Conservation (phyloP, 2,797 vertebrate species). For the Halcyon badia region DNA sequence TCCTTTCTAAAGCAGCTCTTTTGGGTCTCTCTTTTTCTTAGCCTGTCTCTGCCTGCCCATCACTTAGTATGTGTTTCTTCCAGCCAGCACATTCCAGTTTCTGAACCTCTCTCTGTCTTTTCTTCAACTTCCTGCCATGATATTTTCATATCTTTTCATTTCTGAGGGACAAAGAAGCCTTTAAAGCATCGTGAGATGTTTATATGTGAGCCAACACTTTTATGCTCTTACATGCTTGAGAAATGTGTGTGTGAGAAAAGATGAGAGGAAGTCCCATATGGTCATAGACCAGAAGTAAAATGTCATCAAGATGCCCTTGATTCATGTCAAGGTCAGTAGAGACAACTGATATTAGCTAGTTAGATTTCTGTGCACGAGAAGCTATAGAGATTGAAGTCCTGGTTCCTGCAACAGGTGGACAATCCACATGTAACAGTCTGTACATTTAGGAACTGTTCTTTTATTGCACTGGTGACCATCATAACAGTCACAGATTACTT, state of each 20-base stretch:
- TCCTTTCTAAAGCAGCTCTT: background rate
- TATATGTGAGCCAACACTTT: background rate
- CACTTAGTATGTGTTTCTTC: background rate
- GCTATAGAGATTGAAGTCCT: background rate
- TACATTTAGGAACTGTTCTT: background rate
- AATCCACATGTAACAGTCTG: background rate
- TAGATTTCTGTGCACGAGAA: background rate
- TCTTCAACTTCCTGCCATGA: background rate
- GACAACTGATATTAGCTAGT: background rate
- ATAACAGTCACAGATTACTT: background rate
- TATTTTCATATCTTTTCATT: background rate
- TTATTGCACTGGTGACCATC: background rate
- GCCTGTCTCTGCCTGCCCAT: background rate
- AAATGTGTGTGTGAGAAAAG: background rate
- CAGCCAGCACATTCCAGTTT: background rate
- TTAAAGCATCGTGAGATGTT: background rate
- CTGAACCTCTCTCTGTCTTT: background rate
- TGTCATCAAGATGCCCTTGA: background rate
- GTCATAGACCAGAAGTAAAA: background rate
- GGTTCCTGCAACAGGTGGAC: background rate
- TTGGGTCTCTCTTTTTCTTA: background rate
- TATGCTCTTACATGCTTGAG: background rate
- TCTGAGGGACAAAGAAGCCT: background rate
- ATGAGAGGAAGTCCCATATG: background rate
- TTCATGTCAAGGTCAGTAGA: background rate